Conservation (phyloP, 2,113 vertebrate species). For the Empidonax traillii region DNA sequence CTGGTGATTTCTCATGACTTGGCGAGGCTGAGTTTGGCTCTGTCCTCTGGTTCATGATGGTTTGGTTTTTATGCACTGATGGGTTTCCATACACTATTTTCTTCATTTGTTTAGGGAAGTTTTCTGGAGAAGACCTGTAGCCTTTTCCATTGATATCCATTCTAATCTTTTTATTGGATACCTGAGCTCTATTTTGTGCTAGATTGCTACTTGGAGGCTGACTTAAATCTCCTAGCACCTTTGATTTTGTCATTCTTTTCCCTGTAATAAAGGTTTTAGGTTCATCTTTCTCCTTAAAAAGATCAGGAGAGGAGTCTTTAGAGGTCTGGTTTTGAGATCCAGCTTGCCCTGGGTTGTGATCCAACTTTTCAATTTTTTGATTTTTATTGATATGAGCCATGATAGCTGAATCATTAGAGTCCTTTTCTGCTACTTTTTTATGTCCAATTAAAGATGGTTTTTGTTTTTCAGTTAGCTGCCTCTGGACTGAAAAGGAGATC, state of each 20-base stretch:
- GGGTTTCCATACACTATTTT: slow-evolving; percentile 69
- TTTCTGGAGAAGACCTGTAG: slow-evolving; percentile 33
- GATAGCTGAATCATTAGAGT: background rate
- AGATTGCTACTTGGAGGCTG: background rate
- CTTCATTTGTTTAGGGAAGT: background rate
- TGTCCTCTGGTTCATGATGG: slow-evolving; percentile 56
- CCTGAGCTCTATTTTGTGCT: slow-evolving; percentile 55
- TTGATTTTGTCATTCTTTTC: slow-evolving; percentile 50
- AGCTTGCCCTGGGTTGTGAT: background rate
- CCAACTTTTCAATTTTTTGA: slow-evolving; percentile 29
- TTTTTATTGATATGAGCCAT: slow-evolving; percentile 44
- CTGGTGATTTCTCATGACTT: slow-evolving; percentile 51
- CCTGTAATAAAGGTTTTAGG: slow-evolving; percentile 27
- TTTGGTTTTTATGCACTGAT: slow-evolving; percentile 43
- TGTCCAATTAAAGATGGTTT: background rate
- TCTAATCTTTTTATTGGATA: slow-evolving; percentile 14
- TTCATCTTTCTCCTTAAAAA: slow-evolving; percentile 32
- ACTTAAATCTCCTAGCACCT: slow-evolving; percentile 23
- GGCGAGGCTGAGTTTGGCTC: slow-evolving; percentile 29
- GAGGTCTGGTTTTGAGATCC: slow-evolving; percentile 32
- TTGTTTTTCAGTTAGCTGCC: slow-evolving; percentile 50
- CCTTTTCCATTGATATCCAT: slow-evolving; percentile 15
- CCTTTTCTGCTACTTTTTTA: background rate
- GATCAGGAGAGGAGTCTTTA: slow-evolving; percentile 3
- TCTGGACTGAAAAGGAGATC: slow-evolving; percentile 52